Percentiles rank a stretch among this genome's conserved stretches.
These are phyloP conservation scores for Megalurothrips usitatus DNA, from an alignment of 2,888 invertebrate species.

Conservation along the genomic window DNA sequence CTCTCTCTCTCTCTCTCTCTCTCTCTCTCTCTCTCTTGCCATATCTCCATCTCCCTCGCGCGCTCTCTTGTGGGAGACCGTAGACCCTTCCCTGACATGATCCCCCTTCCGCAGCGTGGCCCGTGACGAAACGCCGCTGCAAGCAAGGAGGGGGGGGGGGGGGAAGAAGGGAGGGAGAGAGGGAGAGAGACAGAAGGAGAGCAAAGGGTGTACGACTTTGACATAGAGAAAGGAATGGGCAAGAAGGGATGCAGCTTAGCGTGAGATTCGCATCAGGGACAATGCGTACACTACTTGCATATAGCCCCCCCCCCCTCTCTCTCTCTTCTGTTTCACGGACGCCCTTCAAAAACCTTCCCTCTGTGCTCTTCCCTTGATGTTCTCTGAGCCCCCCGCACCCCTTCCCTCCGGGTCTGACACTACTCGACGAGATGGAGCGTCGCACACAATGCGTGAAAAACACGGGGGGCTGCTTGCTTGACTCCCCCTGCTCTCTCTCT, in stretches of 20 bases:
- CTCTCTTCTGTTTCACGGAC: neutral
- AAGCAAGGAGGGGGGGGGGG: neutral
- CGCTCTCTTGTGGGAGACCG: too few relatives aligned
- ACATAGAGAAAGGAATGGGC: neutral
- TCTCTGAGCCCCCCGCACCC: too few relatives aligned
- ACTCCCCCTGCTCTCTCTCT: neutral
- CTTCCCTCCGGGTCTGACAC: neutral
- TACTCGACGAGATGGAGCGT: slow-evolving; percentile 2
- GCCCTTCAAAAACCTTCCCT: too few relatives aligned
- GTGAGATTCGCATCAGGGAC: slow-evolving; percentile 6
- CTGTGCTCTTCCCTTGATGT: too few relatives aligned
- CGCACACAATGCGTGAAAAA: slow-evolving; percentile 1
- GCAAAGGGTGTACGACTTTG: neutral
- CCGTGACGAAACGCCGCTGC: neutral
- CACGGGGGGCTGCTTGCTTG: neutral
- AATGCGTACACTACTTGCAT: neutral
- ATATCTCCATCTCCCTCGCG: too few relatives aligned
- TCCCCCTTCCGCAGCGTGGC: too few relatives aligned
- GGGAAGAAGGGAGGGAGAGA: neutral
- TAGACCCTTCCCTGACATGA: too few relatives aligned
- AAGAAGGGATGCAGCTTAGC: neutral
- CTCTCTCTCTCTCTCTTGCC: too few relatives aligned
- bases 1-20: too few relatives aligned
- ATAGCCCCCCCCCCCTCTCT: neutral
- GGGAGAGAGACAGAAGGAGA: neutral